Evolutionary conservation across 2,888 invertebrate species (phyloP).

Genomic region (Xestia ashworthii): DNA sequence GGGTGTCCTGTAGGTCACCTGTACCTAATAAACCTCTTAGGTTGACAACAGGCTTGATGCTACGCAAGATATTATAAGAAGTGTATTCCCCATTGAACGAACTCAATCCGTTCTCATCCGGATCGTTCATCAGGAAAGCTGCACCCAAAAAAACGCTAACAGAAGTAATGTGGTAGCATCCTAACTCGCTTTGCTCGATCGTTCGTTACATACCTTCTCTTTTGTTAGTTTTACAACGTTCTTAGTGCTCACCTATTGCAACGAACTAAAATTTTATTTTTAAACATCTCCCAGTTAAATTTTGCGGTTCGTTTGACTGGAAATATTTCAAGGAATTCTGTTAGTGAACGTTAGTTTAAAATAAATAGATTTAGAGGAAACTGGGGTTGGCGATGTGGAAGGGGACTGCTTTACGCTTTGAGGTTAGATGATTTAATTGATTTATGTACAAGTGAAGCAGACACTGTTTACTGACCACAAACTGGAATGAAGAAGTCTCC

Average conservation of each 20-base stretch:
- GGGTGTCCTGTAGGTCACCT: not conserved
- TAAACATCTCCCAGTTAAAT: conserved; percentile 37
- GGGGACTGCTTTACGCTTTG: not conserved
- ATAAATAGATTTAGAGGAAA: conserved; percentile 19
- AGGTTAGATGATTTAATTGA: conserved; percentile 12
- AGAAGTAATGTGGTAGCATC: conserved; percentile 20
- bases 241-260: conserved; percentile 57
- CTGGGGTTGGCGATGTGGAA: conserved; percentile 30
- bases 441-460: not conserved
- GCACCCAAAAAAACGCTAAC: not conserved
- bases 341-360: conserved; percentile 8
- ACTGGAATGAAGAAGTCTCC: not conserved
- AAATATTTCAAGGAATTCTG: conserved; percentile 54
- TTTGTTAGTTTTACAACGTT: conserved; percentile 57
- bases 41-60: not conserved
- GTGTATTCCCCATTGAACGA: no score
- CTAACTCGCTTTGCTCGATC: conserved; percentile 38
- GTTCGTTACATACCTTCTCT: conserved; percentile 39
- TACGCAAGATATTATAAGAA: no score
- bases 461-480: not conserved
- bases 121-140: not conserved
- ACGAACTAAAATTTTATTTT: conserved; percentile 61
- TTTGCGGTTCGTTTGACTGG: conserved; percentile 51
- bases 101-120: not conserved
- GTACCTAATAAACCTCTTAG: not conserved